Conservation (phyloP, 2,797 vertebrate species). For the Kryptolebias ocellatus region DNA sequence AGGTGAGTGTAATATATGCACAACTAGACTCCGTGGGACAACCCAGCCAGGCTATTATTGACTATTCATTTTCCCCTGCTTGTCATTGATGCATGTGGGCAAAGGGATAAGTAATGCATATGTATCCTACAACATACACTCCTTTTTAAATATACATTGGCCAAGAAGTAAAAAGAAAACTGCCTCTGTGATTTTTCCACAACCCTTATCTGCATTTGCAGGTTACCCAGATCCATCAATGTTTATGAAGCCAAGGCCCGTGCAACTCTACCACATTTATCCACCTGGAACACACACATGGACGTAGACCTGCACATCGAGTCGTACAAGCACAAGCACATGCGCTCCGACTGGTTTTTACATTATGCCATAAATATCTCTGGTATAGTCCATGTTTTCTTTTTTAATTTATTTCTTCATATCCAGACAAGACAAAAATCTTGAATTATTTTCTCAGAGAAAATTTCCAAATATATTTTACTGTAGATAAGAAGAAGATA, state of each 20-base stretch:
- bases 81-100: conserved; percentile 91
- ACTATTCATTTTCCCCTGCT: conserved; percentile 80
- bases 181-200: conserved; percentile 80
- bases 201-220: conserved; percentile 95
- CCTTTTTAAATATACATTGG: conserved; percentile 87
- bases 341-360: conserved; percentile 71
- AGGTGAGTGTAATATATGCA: conserved; percentile 75
- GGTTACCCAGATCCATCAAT: conserved; percentile 94
- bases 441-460: conserved; percentile 86
- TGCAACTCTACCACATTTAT: conserved; percentile 83
- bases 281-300: conserved; percentile 67
- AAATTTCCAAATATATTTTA: conserved; percentile 94
- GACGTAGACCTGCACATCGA: conserved; percentile 59
- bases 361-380: conserved; percentile 77
- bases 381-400: conserved; percentile 64
- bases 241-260: conserved; percentile 81
- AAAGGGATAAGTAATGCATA: conserved; percentile 85
- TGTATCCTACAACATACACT: conserved; percentile 82
- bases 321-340: conserved; percentile 63
- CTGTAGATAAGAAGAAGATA: conserved; percentile 88
- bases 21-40: conserved; percentile 53
- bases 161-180: conserved; percentile 73
- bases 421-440: conserved; percentile 81
- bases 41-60: conserved; percentile 69
- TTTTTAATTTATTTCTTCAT: conserved; percentile 60